Conservation (phyloP, 2,888 invertebrate species). For the Ctenicera cuprea region DNA sequence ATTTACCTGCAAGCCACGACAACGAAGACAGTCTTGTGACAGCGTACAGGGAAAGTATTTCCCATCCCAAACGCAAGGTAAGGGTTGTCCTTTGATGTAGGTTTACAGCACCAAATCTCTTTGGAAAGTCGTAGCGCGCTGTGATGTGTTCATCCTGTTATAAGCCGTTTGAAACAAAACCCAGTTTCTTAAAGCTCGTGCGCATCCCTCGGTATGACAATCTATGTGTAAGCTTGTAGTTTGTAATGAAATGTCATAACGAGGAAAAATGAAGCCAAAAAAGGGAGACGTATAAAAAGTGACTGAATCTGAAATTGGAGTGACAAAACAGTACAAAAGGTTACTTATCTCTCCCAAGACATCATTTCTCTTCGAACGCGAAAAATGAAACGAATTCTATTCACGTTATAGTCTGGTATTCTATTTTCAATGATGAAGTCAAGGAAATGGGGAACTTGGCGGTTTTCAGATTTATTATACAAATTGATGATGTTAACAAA, state of each 20-base stretch:
- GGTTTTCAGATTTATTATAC: no score
- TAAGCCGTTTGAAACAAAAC: conserved; percentile 8
- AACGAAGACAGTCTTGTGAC: not conserved
- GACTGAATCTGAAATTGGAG: not conserved
- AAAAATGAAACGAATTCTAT: no score
- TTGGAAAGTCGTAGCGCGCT: conserved; percentile 12
- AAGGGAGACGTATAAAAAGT: not conserved
- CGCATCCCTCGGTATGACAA: not conserved
- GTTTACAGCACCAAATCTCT: conserved; percentile 3
- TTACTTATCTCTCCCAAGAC: not conserved
- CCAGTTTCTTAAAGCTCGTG: not conserved
- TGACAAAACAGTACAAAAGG: conserved; percentile 2
- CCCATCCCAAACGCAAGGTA: not conserved
- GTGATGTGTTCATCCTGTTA: conserved; percentile 23
- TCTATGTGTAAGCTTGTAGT: not conserved
- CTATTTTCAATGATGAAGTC: no score
- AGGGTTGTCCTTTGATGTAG: conserved; percentile 29
- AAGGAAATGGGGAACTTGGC: no score
- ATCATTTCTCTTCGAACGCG: no score
- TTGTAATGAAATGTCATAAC: not conserved
- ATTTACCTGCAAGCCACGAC: not conserved
- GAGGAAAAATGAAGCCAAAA: not conserved
- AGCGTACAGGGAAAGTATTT: not conserved
- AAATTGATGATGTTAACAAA: no score
- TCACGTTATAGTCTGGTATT: no score